Evolutionary conservation across 2,113 vertebrate genomes (phyloP).

Genomic region (Hoplias malabaricus): DNA sequence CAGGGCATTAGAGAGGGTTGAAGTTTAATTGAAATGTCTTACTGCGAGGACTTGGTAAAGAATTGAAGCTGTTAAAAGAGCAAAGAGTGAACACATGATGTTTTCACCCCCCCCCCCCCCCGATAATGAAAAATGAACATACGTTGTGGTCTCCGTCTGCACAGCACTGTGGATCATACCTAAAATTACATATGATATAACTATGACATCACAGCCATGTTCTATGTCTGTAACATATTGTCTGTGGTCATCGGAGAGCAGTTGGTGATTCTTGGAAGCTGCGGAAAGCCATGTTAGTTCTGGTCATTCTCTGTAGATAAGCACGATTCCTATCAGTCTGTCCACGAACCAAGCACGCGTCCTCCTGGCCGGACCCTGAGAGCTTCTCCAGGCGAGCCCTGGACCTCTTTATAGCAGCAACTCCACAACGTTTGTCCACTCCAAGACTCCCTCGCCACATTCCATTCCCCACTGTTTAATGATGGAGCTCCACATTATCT

Average conservation of each 20-base stretch:
- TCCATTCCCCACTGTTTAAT: conserved; percentile 56
- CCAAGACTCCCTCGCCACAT: conserved; percentile 21
- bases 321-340: background rate
- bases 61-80: too few relatives aligned
- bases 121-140: too few relatives aligned
- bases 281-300: background rate
- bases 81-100: too few relatives aligned
- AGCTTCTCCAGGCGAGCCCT: conserved; percentile 14
- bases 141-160: too few relatives aligned
- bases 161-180: too few relatives aligned
- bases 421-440: conserved; percentile 35
- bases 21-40: too few relatives aligned
- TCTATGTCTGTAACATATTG: background rate
- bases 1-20: too few relatives aligned
- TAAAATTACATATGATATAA: background rate
- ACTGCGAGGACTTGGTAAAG: too few relatives aligned
- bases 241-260: background rate
- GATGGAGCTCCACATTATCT: conserved; percentile 63
- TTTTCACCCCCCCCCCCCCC: too few relatives aligned
- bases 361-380: conserved; percentile 9
- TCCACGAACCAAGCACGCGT: background rate
- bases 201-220: background rate
- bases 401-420: conserved; percentile 5
- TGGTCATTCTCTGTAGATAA: conserved; percentile 1
- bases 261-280: background rate